phyloP scores from a whole-genome alignment of 2,113 vertebrate species.

The Addax nasomaculatus region DNA sequence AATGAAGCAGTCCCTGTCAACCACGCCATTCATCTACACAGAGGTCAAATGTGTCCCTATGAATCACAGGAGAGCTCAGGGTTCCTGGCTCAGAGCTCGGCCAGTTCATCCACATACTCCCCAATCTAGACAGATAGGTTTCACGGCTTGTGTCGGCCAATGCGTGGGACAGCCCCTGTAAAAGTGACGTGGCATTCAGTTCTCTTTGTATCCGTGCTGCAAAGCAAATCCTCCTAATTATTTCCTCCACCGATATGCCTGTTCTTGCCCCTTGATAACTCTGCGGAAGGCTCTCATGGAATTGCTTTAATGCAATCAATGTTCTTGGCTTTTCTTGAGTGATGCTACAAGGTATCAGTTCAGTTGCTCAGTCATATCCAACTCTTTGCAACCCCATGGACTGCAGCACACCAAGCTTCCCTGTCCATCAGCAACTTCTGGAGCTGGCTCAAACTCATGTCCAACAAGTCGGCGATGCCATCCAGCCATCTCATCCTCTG shows the following conservation, averaged over 20 bases:
- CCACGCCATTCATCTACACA: neutral
- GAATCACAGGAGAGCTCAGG: neutral
- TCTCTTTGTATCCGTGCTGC: neutral
- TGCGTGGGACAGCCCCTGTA: neutral
- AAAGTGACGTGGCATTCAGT: neutral
- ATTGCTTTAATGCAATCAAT: neutral
- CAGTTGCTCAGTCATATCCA: neutral
- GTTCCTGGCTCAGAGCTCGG: neutral
- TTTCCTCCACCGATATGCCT: neutral
- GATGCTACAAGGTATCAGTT: neutral
- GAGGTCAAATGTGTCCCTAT: neutral
- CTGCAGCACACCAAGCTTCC: fast-evolving
- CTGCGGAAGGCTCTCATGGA: neutral
- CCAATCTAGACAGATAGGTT: neutral
- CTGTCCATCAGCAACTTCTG: neutral
- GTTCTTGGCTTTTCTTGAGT: neutral
- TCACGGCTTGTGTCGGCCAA: neutral
- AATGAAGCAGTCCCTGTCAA: constrained; percentile 26
- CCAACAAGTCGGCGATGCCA: fast-evolving
- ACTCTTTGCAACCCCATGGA: neutral
- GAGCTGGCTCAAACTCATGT: neutral
- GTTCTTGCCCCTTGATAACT: neutral
- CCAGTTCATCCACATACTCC: neutral
- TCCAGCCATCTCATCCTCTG: neutral
- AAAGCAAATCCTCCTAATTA: neutral